Percentiles rank a stretch among this genome's conserved stretches.
Evolutionary conservation across 35 echinoderm and acorn worm species (phyloP).

Genomic region (Diadema setosum): DNA sequence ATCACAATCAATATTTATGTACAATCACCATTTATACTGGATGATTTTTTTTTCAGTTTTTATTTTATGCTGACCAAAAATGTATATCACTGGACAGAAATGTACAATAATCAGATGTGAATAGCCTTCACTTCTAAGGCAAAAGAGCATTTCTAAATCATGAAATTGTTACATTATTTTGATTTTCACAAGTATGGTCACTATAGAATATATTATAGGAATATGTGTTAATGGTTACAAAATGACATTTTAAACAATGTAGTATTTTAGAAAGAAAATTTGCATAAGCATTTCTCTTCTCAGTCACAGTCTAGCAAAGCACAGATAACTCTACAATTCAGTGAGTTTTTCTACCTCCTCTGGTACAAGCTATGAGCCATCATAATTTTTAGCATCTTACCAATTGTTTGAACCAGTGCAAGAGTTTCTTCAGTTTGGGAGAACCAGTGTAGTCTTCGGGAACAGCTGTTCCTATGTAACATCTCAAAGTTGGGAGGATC

Average conservation of each 20-base stretch:
- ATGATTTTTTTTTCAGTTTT: background rate
- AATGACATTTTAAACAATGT: background rate
- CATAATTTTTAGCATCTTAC: background rate
- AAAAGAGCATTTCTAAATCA: too few relatives aligned
- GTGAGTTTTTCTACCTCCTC: background rate
- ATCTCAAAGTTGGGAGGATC: background rate
- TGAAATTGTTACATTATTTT: too few relatives aligned
- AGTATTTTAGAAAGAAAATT: background rate
- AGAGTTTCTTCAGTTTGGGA: background rate
- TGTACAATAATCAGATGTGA: too few relatives aligned
- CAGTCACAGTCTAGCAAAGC: background rate
- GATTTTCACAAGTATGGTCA: too few relatives aligned
- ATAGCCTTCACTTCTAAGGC: too few relatives aligned
- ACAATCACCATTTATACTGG: background rate
- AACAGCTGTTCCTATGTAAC: constrained; percentile 13
- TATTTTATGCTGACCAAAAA: too few relatives aligned
- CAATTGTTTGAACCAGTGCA: constrained; percentile 12
- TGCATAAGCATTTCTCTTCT: background rate
- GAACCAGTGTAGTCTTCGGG: background rate
- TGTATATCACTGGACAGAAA: too few relatives aligned
- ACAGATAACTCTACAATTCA: background rate
- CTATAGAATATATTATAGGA: too few relatives aligned
- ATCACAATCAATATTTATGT: background rate
- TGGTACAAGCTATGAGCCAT: background rate
- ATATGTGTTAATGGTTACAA: too few relatives aligned